These are phyloP conservation scores for Apamea anceps DNA, from an alignment of 2,888 invertebrate genomes.

Conservation along the genomic window DNA sequence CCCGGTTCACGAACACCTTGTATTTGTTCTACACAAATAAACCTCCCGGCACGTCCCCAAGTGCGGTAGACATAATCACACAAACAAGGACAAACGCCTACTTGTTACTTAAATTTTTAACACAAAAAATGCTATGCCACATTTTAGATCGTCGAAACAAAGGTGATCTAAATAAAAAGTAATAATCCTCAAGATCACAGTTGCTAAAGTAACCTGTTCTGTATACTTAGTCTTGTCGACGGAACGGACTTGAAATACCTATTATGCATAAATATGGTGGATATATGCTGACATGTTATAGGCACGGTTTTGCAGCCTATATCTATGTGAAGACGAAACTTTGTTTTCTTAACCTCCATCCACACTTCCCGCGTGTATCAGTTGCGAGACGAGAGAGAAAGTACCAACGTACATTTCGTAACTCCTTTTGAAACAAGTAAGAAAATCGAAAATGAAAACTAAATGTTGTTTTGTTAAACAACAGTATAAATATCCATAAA, in stretches of 20 bases:
- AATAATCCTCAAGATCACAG: constrained; percentile 60
- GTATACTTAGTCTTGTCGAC: constrained; percentile 48
- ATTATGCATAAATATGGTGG: constrained; percentile 53
- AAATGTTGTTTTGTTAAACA: constrained; percentile 63
- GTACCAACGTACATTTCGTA: constrained; percentile 84
- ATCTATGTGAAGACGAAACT: constrained; percentile 79
- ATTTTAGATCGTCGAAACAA: constrained; percentile 2
- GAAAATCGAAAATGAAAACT: constrained; percentile 78
- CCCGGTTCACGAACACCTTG: constrained; percentile 81
- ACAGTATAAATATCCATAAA: constrained; percentile 62
- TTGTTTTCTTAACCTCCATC: constrained; percentile 89
- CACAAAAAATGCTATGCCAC: constrained; percentile 7
- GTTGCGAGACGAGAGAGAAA: constrained; percentile 87
- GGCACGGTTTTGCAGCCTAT: constrained; percentile 75
- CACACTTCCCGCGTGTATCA: constrained; percentile 79
- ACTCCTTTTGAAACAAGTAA: constrained; percentile 80
- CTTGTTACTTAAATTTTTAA: constrained; percentile 35
- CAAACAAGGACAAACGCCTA: constrained; percentile 74
- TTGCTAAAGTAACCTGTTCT: constrained; percentile 67
- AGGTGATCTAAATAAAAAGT: constrained; percentile 12
- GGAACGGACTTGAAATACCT: constrained; percentile 54
- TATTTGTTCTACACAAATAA: constrained; percentile 87
- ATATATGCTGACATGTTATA: constrained; percentile 67
- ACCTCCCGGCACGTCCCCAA: constrained; percentile 79
- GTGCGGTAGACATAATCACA: constrained; percentile 79